Base-by-base conservation (phyloP, 53 echinoderm and acorn worm genomes). In the Echinometra lucunter region DNA sequence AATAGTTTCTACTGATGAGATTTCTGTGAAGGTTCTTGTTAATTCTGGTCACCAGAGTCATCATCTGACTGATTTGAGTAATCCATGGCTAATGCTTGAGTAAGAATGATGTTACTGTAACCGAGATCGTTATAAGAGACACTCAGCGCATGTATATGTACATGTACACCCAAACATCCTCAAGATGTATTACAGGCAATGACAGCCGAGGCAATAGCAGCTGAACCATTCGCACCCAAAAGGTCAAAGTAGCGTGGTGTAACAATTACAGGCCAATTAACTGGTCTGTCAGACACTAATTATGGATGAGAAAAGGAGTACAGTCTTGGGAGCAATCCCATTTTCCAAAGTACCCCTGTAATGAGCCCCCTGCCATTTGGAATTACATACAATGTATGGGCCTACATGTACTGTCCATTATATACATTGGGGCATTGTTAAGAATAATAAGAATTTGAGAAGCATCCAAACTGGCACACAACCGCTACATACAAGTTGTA, bases 191-290 rank as follows among this genome's bases (percentile, higher is more conserved):
- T 78, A 8, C 78, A 38, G 18, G 40, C 78, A 78, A 37, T 74
- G 34, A 13, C 74, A 74, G 74, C 13, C n/a, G n/a, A n/a, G n/a
- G n/a, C n/a, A n/a, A n/a, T n/a, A n/a, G n/a, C n/a, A n/a, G n/a
- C n/a, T n/a, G 17, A 55, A 28, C 56, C 88, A 56, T 88, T 88
- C n/a, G 88, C 37, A 53, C n/a, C 10, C 28, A 2, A 83, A 88
- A 88, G 88, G 88, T 88, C 88, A 88, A 19, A 88, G 28, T 16
- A 88, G 88, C 88, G 11, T 34, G 49, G 49, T 55, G 56, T 49
- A 88, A 88, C 88, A 88, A 88, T 88, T 88, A 88, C 49, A 56
- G 88, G 88, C 88, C 88, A 88, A 88, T 88, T 88, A 88, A 55
- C 88, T 53, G 53, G 88, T 88, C 56, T 88, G 88, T 88, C 88